phyloP scores from a whole-genome alignment of 2,888 invertebrate species.

The Cephus pygmeus region DNA sequence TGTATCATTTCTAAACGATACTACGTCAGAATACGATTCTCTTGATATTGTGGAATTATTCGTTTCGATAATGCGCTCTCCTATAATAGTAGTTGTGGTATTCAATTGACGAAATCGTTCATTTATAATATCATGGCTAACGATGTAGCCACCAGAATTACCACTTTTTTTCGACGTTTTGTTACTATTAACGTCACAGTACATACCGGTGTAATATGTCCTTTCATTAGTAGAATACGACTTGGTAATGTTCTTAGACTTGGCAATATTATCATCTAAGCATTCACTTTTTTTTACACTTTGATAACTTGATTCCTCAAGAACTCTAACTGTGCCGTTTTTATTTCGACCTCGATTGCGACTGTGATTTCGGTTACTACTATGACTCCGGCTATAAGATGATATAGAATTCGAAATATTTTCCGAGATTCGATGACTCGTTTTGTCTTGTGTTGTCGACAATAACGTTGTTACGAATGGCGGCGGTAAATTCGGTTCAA shows the following conservation, averaged over 20 bases:
- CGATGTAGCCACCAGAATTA: conserved; percentile 23
- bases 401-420: conserved; percentile 7
- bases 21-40: conserved; percentile 41
- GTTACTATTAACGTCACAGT: conserved; percentile 11
- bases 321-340: not conserved
- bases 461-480: conserved; percentile 22
- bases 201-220: conserved; percentile 32
- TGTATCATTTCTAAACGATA: conserved; percentile 49
- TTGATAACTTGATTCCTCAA: not conserved
- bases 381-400: not conserved
- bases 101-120: conserved; percentile 37
- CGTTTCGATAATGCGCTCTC: conserved; percentile 31
- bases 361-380: not conserved
- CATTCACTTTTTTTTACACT: not conserved
- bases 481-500: conserved; percentile 70
- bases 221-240: not conserved
- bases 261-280: not conserved
- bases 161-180: not conserved
- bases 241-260: not conserved
- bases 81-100: conserved; percentile 35
- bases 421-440: conserved; percentile 3
- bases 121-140: conserved; percentile 32
- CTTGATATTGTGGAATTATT: conserved; percentile 22
- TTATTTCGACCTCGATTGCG: not conserved
- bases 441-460: not conserved